Evolutionary conservation across 2,797 vertebrate genomes (phyloP).

Genomic region (Melanotaenia pygmaea): DNA sequence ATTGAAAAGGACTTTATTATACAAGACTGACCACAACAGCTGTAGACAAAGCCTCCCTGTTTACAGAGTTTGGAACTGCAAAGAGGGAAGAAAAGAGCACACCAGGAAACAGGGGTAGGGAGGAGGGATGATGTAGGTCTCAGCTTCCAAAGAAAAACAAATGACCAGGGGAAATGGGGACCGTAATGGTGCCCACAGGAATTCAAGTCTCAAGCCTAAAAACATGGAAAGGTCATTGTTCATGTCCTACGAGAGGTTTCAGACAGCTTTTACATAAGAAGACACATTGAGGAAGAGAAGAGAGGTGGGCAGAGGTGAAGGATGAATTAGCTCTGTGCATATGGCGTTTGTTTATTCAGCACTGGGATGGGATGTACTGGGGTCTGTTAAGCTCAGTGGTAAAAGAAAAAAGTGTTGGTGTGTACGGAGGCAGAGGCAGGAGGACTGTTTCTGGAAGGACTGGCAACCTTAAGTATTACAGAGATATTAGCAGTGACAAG

Average conservation of each 20-base stretch:
- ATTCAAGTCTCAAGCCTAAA: conserved; percentile 51
- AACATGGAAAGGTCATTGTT: conserved; percentile 43
- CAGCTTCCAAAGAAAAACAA: conserved; percentile 53
- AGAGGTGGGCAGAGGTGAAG: not conserved
- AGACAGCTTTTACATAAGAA: conserved; percentile 24
- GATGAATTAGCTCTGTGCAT: conserved; percentile 30
- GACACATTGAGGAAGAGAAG: conserved; percentile 13
- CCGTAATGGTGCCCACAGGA: conserved; percentile 66
- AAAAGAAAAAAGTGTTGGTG: conserved; percentile 39
- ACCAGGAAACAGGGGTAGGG: conserved; percentile 52
- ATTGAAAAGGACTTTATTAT: conserved; percentile 21
- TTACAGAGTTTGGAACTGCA: conserved; percentile 51
- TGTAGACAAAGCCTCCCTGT: conserved; percentile 67
- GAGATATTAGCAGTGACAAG: conserved; percentile 45
- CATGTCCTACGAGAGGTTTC: conserved; percentile 31
- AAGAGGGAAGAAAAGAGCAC: conserved; percentile 42
- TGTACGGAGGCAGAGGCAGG: conserved; percentile 18
- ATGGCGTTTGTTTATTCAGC: conserved; percentile 22
- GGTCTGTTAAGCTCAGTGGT: conserved; percentile 15
- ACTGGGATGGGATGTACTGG: conserved; percentile 13
- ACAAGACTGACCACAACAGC: conserved; percentile 60
- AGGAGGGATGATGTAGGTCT: conserved; percentile 29
- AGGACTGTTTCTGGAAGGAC: conserved; percentile 27
- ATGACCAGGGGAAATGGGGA: conserved; percentile 52
- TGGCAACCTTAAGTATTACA: conserved; percentile 48